Percentiles rank a stretch among this genome's conserved stretches.
Evolutionary conservation across 2,797 vertebrate species (phyloP).

Genomic region (Lutjanus argentimaculatus): DNA sequence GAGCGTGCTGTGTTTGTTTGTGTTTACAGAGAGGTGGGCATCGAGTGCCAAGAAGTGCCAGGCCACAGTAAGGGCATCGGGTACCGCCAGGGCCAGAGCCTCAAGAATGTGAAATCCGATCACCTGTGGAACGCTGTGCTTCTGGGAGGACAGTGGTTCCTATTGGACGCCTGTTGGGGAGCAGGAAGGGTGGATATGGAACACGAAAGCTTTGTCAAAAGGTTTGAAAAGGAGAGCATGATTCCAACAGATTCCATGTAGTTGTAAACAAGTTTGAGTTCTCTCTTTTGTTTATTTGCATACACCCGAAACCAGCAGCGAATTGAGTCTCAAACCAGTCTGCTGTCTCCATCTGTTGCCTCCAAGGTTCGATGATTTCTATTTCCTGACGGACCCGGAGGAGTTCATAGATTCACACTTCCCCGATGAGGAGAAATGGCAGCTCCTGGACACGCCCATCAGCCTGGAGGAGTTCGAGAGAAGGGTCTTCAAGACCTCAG

Average conservation of each 20-base stretch:
- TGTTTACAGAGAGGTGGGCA: conserved; percentile 83
- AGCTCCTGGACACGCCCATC: conserved; percentile 83
- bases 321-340: conserved; percentile 42
- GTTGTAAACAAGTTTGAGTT: not conserved
- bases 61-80: conserved; percentile 87
- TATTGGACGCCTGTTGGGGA: conserved; percentile 90
- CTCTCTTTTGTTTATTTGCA: conserved; percentile 7
- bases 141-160: conserved; percentile 85
- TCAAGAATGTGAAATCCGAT: conserved; percentile 85
- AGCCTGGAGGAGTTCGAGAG: conserved; percentile 84
- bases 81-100: conserved; percentile 76
- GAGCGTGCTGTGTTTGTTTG: conserved; percentile 24
- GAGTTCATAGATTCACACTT: conserved; percentile 87
- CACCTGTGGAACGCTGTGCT: conserved; percentile 89
- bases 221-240: conserved; percentile 71
- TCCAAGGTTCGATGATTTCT: conserved; percentile 89
- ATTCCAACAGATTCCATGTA: not conserved
- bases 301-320: conserved; percentile 3
- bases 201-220: conserved; percentile 84
- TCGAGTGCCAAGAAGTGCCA: conserved; percentile 83
- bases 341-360: conserved; percentile 52
- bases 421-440: conserved; percentile 88
- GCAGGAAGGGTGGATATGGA: conserved; percentile 87
- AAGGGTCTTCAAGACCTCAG: conserved; percentile 88
- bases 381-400: conserved; percentile 89